A percentile compares a stretch with the other conserved stretches of the same genome.
Evolutionary conservation across 2,113 vertebrate species (phyloP).

Genomic region (zebrafish (Danio rerio)): GRCz12tu NC_133195.1:1313501-1314000

Average conservation of each 20-base stretch:
- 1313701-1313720: neutral
- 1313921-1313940: neutral
- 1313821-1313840: neutral
- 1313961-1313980: neutral
- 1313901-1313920: slow-evolving; percentile 1
- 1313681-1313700: neutral
- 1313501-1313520: too few species aligned
- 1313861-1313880: slow-evolving; percentile 14
- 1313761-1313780: neutral
- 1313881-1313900: slow-evolving; percentile 32
- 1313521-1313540: too few species aligned
- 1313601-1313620: too few species aligned
- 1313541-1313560: too few species aligned
- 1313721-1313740: neutral
- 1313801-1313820: too few species aligned
- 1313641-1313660: too few species aligned
- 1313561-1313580: too few species aligned
- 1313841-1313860: neutral
- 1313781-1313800: neutral
- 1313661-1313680: too few species aligned
- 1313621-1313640: too few species aligned
- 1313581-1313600: too few species aligned
- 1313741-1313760: neutral
- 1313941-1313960: slow-evolving; percentile 10
- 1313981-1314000: neutral